Conservation (phyloP, 1,140 invertebrate species). For the Eupristina koningsbergeri region DNA sequence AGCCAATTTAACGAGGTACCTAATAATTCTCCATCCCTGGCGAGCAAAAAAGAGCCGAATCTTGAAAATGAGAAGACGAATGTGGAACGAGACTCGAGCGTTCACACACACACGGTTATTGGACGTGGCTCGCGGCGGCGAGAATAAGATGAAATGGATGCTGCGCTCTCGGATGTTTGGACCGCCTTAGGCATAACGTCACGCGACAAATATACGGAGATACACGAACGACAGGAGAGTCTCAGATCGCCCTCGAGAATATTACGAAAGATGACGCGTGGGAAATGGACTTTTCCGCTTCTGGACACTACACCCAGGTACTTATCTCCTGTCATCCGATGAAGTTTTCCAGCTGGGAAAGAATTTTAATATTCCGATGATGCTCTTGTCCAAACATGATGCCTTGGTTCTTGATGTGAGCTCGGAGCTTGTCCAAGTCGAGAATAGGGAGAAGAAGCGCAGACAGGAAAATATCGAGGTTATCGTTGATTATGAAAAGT, state of each 20-base stretch:
- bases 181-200: neutral
- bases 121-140: constrained; percentile 48
- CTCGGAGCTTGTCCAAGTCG: neutral
- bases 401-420: no score
- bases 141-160: constrained; percentile 30
- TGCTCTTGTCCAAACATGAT: no score
- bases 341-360: no score
- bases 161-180: neutral
- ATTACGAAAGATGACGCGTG: constrained; percentile 16
- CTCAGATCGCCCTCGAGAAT: neutral
- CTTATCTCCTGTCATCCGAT: neutral
- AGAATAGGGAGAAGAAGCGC: no score
- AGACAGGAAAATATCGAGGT: no score
- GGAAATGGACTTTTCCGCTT: constrained; percentile 7
- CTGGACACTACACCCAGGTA: neutral
- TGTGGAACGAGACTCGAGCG: constrained; percentile 1
- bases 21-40: neutral
- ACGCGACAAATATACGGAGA: constrained; percentile 2
- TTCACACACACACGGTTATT: constrained; percentile 1
- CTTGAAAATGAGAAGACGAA: constrained; percentile 6
- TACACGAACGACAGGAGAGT: neutral
- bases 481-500: neutral
- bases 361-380: no score
- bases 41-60: neutral
- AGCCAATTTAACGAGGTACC: neutral